Conservation (phyloP, 2,888 invertebrate genomes). For the Calliopum simillimum region DNA sequence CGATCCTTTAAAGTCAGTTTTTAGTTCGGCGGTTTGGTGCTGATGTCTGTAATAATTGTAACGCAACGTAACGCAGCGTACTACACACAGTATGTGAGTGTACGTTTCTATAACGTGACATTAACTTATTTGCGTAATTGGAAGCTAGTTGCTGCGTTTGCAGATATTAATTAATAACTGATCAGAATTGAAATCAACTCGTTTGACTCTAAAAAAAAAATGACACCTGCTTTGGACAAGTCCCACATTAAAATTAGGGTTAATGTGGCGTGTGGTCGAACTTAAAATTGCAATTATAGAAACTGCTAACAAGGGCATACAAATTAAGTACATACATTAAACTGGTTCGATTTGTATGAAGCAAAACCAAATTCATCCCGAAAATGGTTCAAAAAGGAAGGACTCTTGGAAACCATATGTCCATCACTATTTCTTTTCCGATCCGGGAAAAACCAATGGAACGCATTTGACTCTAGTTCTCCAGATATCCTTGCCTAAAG, state of each 20-base stretch:
- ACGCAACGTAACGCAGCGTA: constrained; percentile 33
- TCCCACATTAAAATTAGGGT: background rate
- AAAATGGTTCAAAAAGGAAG: no score
- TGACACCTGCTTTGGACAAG: constrained; percentile 39
- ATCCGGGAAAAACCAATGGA: no score
- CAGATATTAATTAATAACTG: constrained; percentile 59
- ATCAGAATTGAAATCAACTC: constrained; percentile 45
- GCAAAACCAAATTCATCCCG: no score
- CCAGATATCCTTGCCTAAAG: no score
- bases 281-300: no score
- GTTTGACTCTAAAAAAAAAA: background rate
- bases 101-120: constrained; percentile 43
- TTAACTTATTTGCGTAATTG: constrained; percentile 60
- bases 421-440: no score
- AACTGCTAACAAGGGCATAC: no score
- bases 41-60: constrained; percentile 28
- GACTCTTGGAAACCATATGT: no score
- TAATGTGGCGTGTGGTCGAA: background rate
- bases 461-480: no score
- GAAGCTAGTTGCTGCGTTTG: constrained; percentile 53
- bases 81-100: no score
- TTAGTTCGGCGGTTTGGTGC: background rate
- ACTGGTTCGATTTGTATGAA: no score
- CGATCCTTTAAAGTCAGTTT: constrained; percentile 4
- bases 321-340: no score